These are phyloP conservation scores for Telenomus remus DNA, from an alignment of 1,140 invertebrate species.

Conservation along the genomic window DNA sequence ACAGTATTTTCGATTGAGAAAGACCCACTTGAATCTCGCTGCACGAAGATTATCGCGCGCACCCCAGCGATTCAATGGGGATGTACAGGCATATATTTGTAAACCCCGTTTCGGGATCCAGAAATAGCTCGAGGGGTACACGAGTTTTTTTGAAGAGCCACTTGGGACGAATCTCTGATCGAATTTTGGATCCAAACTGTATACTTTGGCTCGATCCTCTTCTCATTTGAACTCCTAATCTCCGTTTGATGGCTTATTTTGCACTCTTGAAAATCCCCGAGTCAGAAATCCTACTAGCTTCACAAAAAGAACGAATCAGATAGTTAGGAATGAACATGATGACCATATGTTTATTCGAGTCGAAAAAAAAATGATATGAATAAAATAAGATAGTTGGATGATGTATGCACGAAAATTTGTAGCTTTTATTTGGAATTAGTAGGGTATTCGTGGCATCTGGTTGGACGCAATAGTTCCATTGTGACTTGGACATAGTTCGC, in stretches of 20 bases:
- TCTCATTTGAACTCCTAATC: neutral
- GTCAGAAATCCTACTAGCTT: too few relatives aligned
- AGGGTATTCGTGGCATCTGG: constrained; percentile 50
- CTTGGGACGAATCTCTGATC: constrained; percentile 23
- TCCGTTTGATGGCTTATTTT: too few relatives aligned
- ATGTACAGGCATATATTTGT: constrained; percentile 46
- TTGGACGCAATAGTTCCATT: constrained; percentile 34
- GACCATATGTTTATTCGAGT: too few relatives aligned
- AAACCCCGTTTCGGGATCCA: constrained; percentile 34
- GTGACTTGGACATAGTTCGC: constrained; percentile 53
- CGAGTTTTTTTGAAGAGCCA: constrained; percentile 28
- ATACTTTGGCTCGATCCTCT: neutral
- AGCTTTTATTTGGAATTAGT: constrained; percentile 12
- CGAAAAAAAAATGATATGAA: too few relatives aligned
- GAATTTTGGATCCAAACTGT: constrained; percentile 5
- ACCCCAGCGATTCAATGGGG: constrained; percentile 39
- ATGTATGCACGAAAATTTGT: constrained; percentile 27
- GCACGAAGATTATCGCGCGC: constrained; percentile 46
- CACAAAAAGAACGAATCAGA: too few relatives aligned
- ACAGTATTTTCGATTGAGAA: constrained; percentile 43
- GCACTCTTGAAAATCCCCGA: neutral
- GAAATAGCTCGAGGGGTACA: constrained; percentile 34
- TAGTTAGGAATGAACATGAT: too few relatives aligned
- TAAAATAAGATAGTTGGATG: too few relatives aligned
- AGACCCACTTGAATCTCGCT: constrained; percentile 36